phyloP scores from a whole-genome alignment of 2,888 invertebrate species.

The Cryptus armator region DNA sequence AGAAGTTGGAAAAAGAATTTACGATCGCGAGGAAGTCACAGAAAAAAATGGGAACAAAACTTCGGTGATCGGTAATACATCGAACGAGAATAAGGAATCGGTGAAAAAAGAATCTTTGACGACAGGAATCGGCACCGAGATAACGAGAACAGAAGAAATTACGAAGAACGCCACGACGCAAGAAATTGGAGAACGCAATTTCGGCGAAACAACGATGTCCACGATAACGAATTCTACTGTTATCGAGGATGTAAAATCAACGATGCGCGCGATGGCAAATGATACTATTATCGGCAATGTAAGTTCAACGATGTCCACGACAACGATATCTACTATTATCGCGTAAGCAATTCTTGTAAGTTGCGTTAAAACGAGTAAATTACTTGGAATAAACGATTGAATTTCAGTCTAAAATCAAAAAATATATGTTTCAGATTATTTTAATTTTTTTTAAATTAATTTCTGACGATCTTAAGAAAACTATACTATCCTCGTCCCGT shows the following conservation, averaged over 20 bases:
- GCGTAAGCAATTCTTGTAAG: not conserved
- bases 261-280: not conserved
- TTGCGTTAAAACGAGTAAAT: not conserved
- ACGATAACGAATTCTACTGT: constrained; percentile 34
- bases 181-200: constrained; percentile 10
- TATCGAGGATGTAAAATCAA: constrained; percentile 6
- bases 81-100: not conserved
- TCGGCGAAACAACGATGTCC: not conserved
- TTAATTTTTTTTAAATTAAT: not conserved
- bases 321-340: too few species aligned
- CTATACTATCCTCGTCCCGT: too few species aligned
- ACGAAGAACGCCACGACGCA: too few species aligned
- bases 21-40: not conserved
- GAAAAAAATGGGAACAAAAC: not conserved
- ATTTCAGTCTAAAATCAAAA: not conserved
- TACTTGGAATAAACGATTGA: not conserved
- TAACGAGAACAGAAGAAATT: not conserved
- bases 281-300: too few species aligned
- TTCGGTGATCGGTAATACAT: not conserved
- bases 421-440: too few species aligned
- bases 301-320: too few species aligned
- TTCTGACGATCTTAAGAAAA: too few species aligned
- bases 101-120: not conserved
- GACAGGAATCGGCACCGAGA: not conserved
- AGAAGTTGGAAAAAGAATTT: constrained; percentile 16